Evolutionary conservation across 2,797 vertebrate genomes (phyloP).

Genomic region (Microctenopoma stevenorrisi): DNA sequence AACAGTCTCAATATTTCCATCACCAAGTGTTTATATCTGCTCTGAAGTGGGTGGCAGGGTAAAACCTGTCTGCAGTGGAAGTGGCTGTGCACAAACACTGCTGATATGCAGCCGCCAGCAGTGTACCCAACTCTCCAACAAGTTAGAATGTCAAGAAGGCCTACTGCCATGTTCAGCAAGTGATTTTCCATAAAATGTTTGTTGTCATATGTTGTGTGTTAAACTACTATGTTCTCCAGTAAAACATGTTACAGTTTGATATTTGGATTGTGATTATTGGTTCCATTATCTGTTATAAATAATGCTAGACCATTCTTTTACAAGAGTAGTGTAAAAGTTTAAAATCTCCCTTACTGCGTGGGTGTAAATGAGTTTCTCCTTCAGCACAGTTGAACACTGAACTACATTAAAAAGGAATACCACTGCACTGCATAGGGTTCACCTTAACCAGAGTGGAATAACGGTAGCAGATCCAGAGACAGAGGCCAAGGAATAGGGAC

Average conservation of each 20-base stretch:
- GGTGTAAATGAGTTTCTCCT: slow-evolving; percentile 2
- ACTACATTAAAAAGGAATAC: slow-evolving; percentile 14
- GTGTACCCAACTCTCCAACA: background rate
- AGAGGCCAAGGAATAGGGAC: slow-evolving; percentile 53
- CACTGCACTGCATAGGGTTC: slow-evolving; percentile 20
- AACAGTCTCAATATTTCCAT: slow-evolving; percentile 26
- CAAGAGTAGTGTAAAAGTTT: background rate
- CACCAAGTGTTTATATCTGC: slow-evolving; percentile 44
- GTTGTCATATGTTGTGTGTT: too few relatives aligned
- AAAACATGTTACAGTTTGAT: too few relatives aligned
- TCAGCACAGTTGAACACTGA: slow-evolving; percentile 1
- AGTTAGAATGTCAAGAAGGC: background rate
- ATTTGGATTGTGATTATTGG: background rate
- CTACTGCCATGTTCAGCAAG: too few relatives aligned
- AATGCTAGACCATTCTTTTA: background rate
- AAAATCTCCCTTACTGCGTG: background rate
- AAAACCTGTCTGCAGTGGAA: slow-evolving; percentile 34
- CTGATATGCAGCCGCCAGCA: background rate
- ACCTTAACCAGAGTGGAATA: slow-evolving; percentile 51
- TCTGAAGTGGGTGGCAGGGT: slow-evolving; percentile 37
- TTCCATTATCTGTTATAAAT: too few relatives aligned
- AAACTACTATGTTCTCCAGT: too few relatives aligned
- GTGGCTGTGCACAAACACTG: slow-evolving; percentile 26
- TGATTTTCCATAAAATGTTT: too few relatives aligned
- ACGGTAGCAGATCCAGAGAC: slow-evolving; percentile 43